Evolutionary conservation across 1,140 invertebrate genomes (phyloP).

Genomic region (Pogonomyrmex californicus): DNA sequence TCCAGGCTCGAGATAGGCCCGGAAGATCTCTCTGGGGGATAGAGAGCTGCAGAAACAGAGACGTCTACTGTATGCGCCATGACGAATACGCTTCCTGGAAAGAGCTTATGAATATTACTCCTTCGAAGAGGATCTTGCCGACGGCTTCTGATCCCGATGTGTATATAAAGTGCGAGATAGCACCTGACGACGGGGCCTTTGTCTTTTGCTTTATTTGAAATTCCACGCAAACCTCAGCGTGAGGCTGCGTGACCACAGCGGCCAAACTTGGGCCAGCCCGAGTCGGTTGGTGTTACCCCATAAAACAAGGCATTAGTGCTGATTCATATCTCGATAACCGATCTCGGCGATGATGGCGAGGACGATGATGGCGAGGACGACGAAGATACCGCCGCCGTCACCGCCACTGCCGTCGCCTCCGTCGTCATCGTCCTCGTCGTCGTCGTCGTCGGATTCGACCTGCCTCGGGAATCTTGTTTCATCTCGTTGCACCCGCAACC

Average conservation of each 20-base stretch:
- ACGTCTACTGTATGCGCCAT: conserved; percentile 39
- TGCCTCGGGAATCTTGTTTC: conserved; percentile 77
- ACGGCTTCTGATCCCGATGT: conserved; percentile 36
- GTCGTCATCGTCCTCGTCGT: conserved; percentile 45
- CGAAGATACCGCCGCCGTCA: background rate
- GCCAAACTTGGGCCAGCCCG: conserved; percentile 33
- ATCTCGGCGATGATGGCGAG: conserved; percentile 60
- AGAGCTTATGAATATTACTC: conserved; percentile 69
- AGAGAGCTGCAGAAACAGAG: conserved; percentile 51
- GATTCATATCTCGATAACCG: conserved; percentile 75
- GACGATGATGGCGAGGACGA: background rate
- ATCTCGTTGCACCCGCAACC: conserved; percentile 76
- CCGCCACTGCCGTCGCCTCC: background rate
- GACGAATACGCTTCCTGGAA: conserved; percentile 59
- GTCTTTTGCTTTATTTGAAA: conserved; percentile 69
- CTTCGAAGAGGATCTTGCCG: conserved; percentile 49
- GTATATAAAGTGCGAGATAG: conserved; percentile 33
- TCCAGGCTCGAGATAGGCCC: conserved; percentile 52
- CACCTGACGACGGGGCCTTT: conserved; percentile 45
- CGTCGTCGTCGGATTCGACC: conserved; percentile 67
- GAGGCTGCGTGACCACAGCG: conserved; percentile 67
- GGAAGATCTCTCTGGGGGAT: conserved; percentile 34
- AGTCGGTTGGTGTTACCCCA: conserved; percentile 58
- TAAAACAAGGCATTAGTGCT: conserved; percentile 77
- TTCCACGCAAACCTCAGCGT: conserved; percentile 66